Evolutionary conservation across 2,797 vertebrate species (phyloP), one percentile per base, ranked within the genome.

Genomic region (Fundulus diaphanus): DNA sequence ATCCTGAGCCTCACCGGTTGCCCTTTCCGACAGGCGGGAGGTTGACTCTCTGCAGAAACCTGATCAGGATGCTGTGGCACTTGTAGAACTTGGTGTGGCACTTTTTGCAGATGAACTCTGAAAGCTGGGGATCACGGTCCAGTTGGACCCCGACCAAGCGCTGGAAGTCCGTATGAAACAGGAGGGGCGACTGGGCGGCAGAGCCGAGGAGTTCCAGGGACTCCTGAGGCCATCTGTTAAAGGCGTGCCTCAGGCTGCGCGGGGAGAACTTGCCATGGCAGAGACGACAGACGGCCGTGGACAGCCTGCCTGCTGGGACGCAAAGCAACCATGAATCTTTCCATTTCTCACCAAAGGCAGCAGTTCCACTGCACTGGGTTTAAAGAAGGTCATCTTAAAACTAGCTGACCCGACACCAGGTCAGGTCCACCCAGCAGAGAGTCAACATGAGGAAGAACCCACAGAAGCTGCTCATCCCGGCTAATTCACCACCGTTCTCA

Each of bases 41-140:
- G 29, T 99, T 99, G 67, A 99, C 97, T 63, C 95, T 93, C 93
- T 97, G 97, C 81, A 98, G 95, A 73, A 99, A 99, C 0, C 96
- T 83, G 72, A 92, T 89, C 88, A 99, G 95, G 81, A 97, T 92
- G 78, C 95, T 94, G 90, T 96, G 96, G 91, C 98, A 99, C 85
- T 98, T 97, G 84, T 99, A 99, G 93, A 99, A 99, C 93, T 98
- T 98, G 33, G 95, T 76, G 18, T 98, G 96, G 90, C 98, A 99
- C 88, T 95, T 97, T 94, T 97, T 98, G 89, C 98, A 99, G 83
- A 99, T 94, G 0, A 96, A 99, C 86, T 96, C 96, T 0, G 97
- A 96, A 2, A 99, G 90, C 0, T 90, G 73, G 0, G 97, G 96
- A 83, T 98, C 97, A 15, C 95, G 95, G 76, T 92, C 93, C 80